Percentiles rank a stretch among this genome's conserved stretches.
Conservation (phyloP, 2,888 invertebrate species). For the Acrobasis consociella region DNA sequence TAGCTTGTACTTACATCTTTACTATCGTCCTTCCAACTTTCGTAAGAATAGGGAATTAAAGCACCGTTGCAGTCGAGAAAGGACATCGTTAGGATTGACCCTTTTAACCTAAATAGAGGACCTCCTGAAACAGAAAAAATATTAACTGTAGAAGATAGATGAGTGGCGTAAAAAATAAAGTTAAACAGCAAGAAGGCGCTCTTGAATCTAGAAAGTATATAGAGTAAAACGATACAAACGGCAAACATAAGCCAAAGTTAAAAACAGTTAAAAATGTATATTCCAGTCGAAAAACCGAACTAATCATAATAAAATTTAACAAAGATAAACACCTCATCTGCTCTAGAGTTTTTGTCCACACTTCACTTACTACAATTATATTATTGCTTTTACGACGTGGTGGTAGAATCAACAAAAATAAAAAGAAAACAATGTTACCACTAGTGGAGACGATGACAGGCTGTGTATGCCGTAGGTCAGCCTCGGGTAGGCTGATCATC, state of each 20-base stretch:
- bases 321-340: too few species aligned
- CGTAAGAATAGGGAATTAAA: constrained; percentile 94
- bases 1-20: constrained; percentile 77
- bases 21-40: constrained; percentile 96
- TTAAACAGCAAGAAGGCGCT: too few species aligned
- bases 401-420: not conserved
- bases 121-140: constrained; percentile 86
- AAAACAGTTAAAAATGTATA: too few species aligned
- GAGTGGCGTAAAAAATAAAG: too few species aligned
- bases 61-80: constrained; percentile 98
- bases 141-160: not conserved
- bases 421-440: constrained; percentile 77
- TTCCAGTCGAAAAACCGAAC: too few species aligned
- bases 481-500: constrained; percentile 91
- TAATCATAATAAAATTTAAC: too few species aligned
- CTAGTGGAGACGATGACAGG: constrained; percentile 94
- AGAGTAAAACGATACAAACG: too few species aligned
- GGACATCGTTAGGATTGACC: constrained; percentile 95
- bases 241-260: too few species aligned
- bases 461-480: constrained; percentile 91
- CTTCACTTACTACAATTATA: too few species aligned
- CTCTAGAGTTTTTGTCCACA: too few species aligned
- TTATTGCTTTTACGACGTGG: not conserved
- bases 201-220: too few species aligned
- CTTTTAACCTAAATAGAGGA: constrained; percentile 97